Percentiles rank a stretch among this genome's conserved stretches.
Conservation (phyloP, 1,140 invertebrate species). For the Bursaphelenchus mucronatus region DNA sequence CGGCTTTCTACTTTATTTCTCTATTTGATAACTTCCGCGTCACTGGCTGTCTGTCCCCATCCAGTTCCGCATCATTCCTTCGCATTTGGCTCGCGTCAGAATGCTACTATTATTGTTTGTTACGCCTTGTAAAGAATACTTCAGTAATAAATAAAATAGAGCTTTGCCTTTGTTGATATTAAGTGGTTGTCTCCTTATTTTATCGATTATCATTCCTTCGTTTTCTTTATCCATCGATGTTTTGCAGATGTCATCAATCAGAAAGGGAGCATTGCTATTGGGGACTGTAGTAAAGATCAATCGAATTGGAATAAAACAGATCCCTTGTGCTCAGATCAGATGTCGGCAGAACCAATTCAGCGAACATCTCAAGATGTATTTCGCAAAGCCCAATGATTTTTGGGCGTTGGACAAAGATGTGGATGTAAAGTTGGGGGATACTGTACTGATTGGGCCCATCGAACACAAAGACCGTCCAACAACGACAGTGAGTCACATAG, state of each 20-base stretch:
- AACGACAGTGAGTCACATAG: slow-evolving; percentile 36
- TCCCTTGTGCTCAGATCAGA: slow-evolving; percentile 49
- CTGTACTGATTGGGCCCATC: slow-evolving; percentile 44
- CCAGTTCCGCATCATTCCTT: too few species aligned
- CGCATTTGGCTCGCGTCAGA: too few species aligned
- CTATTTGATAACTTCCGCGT: slow-evolving; percentile 2
- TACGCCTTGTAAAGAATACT: too few species aligned
- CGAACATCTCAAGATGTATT: slow-evolving; percentile 47
- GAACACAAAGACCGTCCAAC: slow-evolving; percentile 32
- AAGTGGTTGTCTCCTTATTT: too few species aligned
- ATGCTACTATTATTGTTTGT: too few species aligned
- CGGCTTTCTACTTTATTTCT: neutral
- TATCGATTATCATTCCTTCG: too few species aligned
- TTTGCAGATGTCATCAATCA: neutral
- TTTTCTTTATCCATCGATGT: too few species aligned
- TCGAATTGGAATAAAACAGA: slow-evolving; percentile 46
- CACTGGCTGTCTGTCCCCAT: neutral
- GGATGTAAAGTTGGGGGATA: slow-evolving; percentile 43
- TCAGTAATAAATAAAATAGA: too few species aligned
- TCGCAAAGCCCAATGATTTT: slow-evolving; percentile 35
- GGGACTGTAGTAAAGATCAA: slow-evolving; percentile 50
- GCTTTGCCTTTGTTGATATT: too few species aligned
- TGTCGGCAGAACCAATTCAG: slow-evolving; percentile 52
- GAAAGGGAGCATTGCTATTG: slow-evolving; percentile 28
- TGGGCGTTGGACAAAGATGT: slow-evolving; percentile 49